Evolutionary conservation across 1,140 invertebrate species (phyloP).

Genomic region (Magallana ariakensis): DNA sequence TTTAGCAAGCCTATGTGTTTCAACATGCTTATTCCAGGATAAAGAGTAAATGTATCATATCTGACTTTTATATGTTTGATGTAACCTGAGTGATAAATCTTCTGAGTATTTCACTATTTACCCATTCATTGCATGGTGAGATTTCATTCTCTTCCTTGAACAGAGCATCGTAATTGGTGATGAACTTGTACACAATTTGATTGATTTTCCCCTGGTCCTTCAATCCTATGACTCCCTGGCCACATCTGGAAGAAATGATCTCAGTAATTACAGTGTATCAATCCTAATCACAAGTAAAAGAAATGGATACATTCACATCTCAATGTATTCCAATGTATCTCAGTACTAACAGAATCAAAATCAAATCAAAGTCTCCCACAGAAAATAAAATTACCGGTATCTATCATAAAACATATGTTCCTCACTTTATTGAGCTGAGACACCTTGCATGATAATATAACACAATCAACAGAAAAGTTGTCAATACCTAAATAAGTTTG

Average conservation of each 20-base stretch:
- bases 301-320: too few species aligned
- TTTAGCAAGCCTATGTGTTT: too few species aligned
- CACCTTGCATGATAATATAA: not conserved
- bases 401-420: not conserved
- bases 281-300: too few species aligned
- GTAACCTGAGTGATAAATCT: too few species aligned
- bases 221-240: constrained; percentile 75
- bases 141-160: constrained; percentile 74
- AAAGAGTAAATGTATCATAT: too few species aligned
- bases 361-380: not conserved
- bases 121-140: constrained; percentile 67
- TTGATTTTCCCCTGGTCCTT: constrained; percentile 80
- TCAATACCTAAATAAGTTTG: constrained; percentile 80
- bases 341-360: too few species aligned
- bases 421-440: too few species aligned
- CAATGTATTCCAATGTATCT: too few species aligned
- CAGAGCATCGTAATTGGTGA: constrained; percentile 76
- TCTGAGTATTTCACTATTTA: constrained; percentile 49
- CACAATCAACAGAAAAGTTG: too few species aligned
- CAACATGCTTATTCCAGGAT: too few species aligned
- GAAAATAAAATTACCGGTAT: not conserved
- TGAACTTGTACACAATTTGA: constrained; percentile 79
- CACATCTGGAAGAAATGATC: constrained; percentile 64
- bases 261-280: too few species aligned
- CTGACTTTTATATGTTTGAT: too few species aligned